Evolutionary conservation across 2,888 invertebrate genomes (phyloP).

Genomic region (Microplitis deprimator): DNA sequence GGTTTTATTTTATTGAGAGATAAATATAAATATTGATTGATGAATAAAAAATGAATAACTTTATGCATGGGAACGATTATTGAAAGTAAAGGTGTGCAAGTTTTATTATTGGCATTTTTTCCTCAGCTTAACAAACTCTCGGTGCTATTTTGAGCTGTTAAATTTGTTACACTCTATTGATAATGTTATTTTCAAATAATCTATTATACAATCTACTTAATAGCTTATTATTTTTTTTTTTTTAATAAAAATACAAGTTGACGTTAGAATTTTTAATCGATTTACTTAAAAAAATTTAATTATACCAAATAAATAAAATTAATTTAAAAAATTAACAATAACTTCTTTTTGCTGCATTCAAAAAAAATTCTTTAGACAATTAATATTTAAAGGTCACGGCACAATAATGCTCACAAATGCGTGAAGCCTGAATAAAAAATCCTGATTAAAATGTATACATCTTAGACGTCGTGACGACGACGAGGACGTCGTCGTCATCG

Average conservation of each 20-base stretch:
- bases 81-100: slow-evolving; percentile 17
- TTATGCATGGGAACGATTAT: not conserved
- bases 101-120: slow-evolving; percentile 50
- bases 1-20: not conserved
- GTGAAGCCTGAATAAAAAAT: not conserved
- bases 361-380: not conserved
- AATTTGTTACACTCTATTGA: slow-evolving; percentile 21
- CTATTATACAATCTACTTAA: not conserved
- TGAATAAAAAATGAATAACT: not conserved
- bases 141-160: slow-evolving; percentile 44
- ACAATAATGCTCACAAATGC: not conserved
- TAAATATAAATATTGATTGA: not conserved
- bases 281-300: not conserved
- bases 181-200: not conserved
- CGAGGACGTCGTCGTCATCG: slow-evolving; percentile 8
- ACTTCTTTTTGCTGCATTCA: no score
- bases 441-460: not conserved
- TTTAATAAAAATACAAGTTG: not conserved
- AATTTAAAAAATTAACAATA: no score
- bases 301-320: no score
- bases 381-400: no score
- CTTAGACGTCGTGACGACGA: slow-evolving; percentile 7
- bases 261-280: not conserved
- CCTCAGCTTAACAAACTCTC: slow-evolving; percentile 9
- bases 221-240: not conserved